Base-by-base conservation (phyloP, 2,888 invertebrate genomes). In the Hypomecis atomaria region DNA sequence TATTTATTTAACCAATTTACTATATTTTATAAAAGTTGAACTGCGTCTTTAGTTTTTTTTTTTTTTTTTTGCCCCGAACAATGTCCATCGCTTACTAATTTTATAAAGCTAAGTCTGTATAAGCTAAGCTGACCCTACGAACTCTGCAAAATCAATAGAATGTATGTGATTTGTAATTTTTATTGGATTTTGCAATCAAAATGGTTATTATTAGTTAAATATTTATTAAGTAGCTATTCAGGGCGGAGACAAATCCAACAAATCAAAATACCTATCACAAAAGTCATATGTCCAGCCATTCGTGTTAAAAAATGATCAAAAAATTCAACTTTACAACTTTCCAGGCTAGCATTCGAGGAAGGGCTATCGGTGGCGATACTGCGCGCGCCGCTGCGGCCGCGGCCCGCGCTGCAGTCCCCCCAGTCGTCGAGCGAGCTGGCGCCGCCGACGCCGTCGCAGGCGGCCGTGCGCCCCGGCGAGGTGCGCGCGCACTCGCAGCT, bases 281-380 rank as follows among this genome's bases (percentile, higher is more conserved):
- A 23, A 23, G 23, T 23, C 23, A 23, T 23, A 2, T 23, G 23
- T 23, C 23, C 23, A 45, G 11, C n/a, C 13, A 13, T 45, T n/a
- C 48, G 48, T n/a, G 34, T 23, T 23, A 47, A 33, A 23, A 23
- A 23, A 23, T 23, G 23, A 23, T 23, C 23, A 23, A 3, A 3
- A 23, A 23, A 23, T 23, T 23, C 23, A 3, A 23, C 3, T 23
- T 44, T n/a, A 1, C 5, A 11, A 33, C 4, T 36, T 62, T 62
- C 6, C 78, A 96, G 98, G 84, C 96, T 97, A 75, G 97, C 98
- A 0, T 98, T 99, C 85, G 98, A 98, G 76, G 95, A 96, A 78
- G 96, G 97, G 58, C 93, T 98, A 81, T 96, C 98, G 0, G 97
- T 99, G 11, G 96, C 97, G 0, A 96, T 99, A 67, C 89, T 99